Base-by-base conservation (phyloP, 2,888 invertebrate genomes). In the Caenorhabditis sinica region DNA sequence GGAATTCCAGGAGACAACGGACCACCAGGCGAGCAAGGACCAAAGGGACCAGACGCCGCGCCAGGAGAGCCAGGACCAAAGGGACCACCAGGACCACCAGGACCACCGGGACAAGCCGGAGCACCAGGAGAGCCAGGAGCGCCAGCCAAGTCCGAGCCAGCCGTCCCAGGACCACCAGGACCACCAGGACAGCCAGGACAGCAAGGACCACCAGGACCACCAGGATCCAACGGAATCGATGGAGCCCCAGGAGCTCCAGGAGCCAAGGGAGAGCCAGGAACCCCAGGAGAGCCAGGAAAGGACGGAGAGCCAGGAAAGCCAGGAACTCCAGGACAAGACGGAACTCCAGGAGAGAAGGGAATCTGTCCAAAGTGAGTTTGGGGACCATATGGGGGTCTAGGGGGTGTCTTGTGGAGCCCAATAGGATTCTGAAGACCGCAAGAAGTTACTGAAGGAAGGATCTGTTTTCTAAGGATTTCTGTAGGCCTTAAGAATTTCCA, bases 11-110 rank as follows among this genome's bases (percentile, higher is more conserved):
- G 89, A 89, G 88, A 88, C 79, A 88, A 88, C 83, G 89, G 89
- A 86, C 82, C 86, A 43, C 74, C 85, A 40, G 89, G 89, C 76
- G 86, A 86, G 77, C 86, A 77, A 61, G 89, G 89, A 83, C 87
- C 88, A 74, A 88, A 88, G 86, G 89, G 89, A 71, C 88, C 88
- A 82, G 88, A 89, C 73, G 88, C 89, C 68, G 76, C 88, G 17
- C 89, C 89, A 81, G 89, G 89, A 76, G 88, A 88, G 80, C 80
- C 87, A 56, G 89, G 89, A 89, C 89, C 89, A 76, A 89, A 89
- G 85, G 89, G 89, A 89, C 89, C 89, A 71, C 87, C 86, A 58
- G 85, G 86, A 86, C 86, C 87, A 51, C 85, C 88, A 75, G 89
- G 89, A 86, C 86, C 83, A 76, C 86, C 87, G 66, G 89, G 88